These are phyloP conservation scores for Heliconius hermathena DNA, from an alignment of 1,140 invertebrate species.

Conservation along the genomic window DNA sequence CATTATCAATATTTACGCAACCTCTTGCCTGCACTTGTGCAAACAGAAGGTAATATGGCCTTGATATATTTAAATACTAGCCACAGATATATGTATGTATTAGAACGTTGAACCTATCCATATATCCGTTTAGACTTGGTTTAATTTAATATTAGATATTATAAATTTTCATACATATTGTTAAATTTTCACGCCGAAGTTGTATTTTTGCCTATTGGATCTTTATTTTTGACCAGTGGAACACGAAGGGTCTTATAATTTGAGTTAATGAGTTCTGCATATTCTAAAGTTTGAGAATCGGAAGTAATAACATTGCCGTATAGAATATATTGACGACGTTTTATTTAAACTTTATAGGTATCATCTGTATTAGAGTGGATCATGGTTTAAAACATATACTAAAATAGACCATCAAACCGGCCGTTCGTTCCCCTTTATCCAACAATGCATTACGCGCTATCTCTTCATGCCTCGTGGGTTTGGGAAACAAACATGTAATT, in stretches of 20 bases:
- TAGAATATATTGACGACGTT: no score
- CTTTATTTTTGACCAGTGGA: no score
- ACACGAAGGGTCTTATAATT: no score
- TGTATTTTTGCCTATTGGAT: not conserved
- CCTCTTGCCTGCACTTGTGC: slow-evolving; percentile 35
- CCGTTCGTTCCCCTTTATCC: not conserved
- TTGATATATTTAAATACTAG: slow-evolving; percentile 40
- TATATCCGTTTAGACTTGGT: slow-evolving; percentile 24
- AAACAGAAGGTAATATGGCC: slow-evolving; percentile 29
- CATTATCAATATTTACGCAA: slow-evolving; percentile 28
- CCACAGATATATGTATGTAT: slow-evolving; percentile 22
- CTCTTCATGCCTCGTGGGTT: slow-evolving; percentile 13
- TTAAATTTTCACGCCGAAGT: not conserved
- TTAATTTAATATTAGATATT: not conserved
- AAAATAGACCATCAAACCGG: not conserved
- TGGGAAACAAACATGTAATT: slow-evolving; percentile 4
- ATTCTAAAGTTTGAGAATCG: no score
- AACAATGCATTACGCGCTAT: not conserved
- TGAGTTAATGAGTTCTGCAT: no score
- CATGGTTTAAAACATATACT: not conserved
- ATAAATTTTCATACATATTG: not conserved
- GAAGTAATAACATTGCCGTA: no score
- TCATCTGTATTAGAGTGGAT: not conserved
- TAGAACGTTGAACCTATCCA: slow-evolving; percentile 29
- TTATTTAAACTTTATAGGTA: no score